A percentile compares a stretch with the other conserved stretches of the same genome.
Evolutionary conservation across 2,888 invertebrate species (phyloP).

Genomic region (Yponomeuta sedellus): DNA sequence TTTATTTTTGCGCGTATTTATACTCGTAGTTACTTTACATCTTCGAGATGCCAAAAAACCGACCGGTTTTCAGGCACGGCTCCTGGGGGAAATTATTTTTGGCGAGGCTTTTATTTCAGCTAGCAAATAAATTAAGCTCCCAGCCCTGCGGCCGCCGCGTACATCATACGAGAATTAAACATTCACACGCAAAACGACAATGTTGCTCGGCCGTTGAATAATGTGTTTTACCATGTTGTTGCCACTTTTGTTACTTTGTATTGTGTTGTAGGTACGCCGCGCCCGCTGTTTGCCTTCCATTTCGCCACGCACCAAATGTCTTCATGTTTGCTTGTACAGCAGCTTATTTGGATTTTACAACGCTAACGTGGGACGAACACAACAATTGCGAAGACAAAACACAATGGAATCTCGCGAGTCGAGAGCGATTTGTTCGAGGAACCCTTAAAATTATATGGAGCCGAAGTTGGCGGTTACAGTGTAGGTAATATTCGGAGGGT

Average conservation of each 20-base stretch:
- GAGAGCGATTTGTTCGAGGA: slow-evolving; percentile 2
- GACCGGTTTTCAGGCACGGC: no score
- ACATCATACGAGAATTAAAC: slow-evolving; percentile 1
- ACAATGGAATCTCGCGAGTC: neutral
- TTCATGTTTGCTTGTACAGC: neutral
- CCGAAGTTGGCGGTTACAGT: slow-evolving; percentile 3
- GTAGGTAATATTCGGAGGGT: slow-evolving; percentile 11
- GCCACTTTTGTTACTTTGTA: slow-evolving; percentile 1
- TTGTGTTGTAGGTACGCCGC: slow-evolving; percentile 18
- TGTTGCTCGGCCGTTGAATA: neutral
- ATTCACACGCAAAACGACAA: slow-evolving; percentile 3
- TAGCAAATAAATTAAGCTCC: neutral
- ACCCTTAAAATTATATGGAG: slow-evolving; percentile 2
- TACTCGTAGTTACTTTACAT: no score
- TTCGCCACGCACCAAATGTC: neutral
- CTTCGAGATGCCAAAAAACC: no score
- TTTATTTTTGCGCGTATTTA: no score
- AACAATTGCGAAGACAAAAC: neutral
- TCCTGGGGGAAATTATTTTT: no score
- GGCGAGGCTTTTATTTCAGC: neutral
- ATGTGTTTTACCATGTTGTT: neutral
- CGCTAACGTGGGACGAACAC: neutral
- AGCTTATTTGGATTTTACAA: neutral
- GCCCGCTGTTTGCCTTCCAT: slow-evolving; percentile 24
- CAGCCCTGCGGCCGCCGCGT: neutral